A percentile compares a stretch with the other conserved stretches of the same genome.
Evolutionary conservation across 2,888 invertebrate genomes (phyloP).

Genomic region (Lasioglossum morio): DNA sequence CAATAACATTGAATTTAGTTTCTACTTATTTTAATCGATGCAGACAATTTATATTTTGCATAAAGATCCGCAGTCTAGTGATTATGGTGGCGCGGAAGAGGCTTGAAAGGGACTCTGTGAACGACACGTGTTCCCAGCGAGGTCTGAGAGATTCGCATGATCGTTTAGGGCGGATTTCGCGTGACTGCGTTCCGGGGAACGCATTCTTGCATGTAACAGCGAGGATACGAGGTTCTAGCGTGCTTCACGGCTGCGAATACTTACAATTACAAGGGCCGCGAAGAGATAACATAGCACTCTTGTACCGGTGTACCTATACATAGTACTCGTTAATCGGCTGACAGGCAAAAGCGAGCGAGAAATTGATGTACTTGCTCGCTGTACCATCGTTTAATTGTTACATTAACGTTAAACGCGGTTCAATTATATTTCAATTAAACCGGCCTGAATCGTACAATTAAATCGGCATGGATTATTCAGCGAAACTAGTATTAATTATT

Average conservation of each 20-base stretch:
- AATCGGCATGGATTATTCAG: not conserved
- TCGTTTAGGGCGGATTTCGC: not conserved
- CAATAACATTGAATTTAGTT: too few relatives aligned
- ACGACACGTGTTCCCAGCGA: not conserved
- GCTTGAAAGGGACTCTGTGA: not conserved
- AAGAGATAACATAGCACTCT: not conserved
- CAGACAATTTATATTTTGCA: too few relatives aligned
- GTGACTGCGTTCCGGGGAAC: not conserved
- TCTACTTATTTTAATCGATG: too few relatives aligned
- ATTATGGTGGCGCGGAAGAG: not conserved
- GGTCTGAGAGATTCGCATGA: not conserved
- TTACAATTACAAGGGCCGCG: not conserved
- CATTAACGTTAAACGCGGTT: not conserved
- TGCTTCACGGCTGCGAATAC: not conserved
- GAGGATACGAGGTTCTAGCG: not conserved
- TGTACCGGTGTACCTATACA: not conserved
- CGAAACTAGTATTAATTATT: not conserved
- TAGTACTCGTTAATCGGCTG: not conserved
- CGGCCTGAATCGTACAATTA: not conserved
- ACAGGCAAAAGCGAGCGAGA: not conserved
- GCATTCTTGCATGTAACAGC: not conserved
- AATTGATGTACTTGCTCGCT: not conserved
- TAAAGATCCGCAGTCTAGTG: not conserved
- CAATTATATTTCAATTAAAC: not conserved
- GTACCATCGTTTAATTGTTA: not conserved